phyloP scores from a whole-genome alignment of 2,888 invertebrate genomes.

The Epicampocera succincta region DNA sequence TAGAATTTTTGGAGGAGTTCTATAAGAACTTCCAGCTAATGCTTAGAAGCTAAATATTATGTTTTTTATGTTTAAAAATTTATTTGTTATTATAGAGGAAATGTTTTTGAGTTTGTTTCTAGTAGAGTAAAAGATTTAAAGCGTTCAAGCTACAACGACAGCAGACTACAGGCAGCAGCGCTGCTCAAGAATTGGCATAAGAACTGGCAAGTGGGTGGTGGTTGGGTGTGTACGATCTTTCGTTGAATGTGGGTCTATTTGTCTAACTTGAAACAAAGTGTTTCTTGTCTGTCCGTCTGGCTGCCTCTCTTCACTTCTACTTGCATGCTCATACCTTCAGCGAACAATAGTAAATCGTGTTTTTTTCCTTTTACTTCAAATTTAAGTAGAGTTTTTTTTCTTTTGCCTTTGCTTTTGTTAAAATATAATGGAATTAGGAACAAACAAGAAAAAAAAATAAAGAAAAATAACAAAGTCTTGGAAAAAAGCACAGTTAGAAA shows the following conservation, averaged over 20 bases:
- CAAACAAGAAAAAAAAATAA: neutral
- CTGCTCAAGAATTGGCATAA: constrained; percentile 8
- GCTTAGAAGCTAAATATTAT: constrained; percentile 9
- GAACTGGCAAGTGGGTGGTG: constrained; percentile 46
- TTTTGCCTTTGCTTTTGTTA: constrained; percentile 22
- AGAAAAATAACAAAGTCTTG: neutral
- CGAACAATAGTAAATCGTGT: constrained; percentile 53
- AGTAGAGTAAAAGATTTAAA: constrained; percentile 51
- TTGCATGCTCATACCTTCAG: constrained; percentile 35
- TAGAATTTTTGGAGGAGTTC: constrained; percentile 40
- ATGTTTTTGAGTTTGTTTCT: constrained; percentile 39
- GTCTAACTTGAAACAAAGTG: constrained; percentile 33
- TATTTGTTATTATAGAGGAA: constrained; percentile 57
- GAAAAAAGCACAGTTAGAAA: constrained; percentile 44
- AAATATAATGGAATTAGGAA: constrained; percentile 3
- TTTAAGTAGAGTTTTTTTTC: constrained; percentile 27
- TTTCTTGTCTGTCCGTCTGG: constrained; percentile 3
- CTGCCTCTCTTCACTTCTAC: neutral
- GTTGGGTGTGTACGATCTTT: constrained; percentile 52
- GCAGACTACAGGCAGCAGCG: neutral
- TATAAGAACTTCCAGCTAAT: neutral
- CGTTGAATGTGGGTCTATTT: constrained; percentile 17
- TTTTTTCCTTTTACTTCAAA: constrained; percentile 37
- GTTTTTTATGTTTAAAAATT: constrained; percentile 10
- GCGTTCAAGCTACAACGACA: constrained; percentile 33